Percentiles rank a stretch among this genome's conserved stretches.
phyloP scores from a whole-genome alignment of 2,888 invertebrate species.

The Cryptocheilus praepositus region DNA sequence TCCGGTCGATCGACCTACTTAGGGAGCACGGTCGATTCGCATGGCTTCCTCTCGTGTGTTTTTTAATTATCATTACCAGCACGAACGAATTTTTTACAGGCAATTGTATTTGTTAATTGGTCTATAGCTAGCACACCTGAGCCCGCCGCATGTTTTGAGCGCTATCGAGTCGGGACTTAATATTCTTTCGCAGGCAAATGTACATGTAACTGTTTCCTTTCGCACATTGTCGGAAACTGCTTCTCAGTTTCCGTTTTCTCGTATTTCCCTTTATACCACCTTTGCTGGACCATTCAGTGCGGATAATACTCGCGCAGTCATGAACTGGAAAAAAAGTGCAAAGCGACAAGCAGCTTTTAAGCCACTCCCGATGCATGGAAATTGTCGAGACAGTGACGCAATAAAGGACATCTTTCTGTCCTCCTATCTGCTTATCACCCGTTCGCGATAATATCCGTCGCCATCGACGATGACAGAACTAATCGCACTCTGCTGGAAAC shows the following conservation, averaged over 20 bases:
- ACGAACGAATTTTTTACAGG: no score
- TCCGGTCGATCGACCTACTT: slow-evolving; percentile 45
- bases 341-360: not conserved
- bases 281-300: no score
- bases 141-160: no score
- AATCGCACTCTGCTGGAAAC: slow-evolving; percentile 29
- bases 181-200: no score
- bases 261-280: no score
- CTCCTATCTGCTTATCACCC: not conserved
- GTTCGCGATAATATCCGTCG: slow-evolving; percentile 23
- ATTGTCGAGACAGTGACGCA: not conserved
- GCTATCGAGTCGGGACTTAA: no score
- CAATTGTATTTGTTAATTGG: no score
- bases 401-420: not conserved
- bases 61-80: slow-evolving; percentile 24
- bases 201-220: no score
- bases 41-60: slow-evolving; percentile 32
- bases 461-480: slow-evolving; percentile 24
- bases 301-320: no score
- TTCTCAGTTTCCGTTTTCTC: no score
- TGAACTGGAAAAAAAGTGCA: not conserved
- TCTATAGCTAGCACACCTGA: no score
- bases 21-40: slow-evolving; percentile 31
- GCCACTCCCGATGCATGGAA: not conserved
- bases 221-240: no score